These are phyloP conservation scores for Ceratothoa steindachneri DNA, from an alignment of 2,888 invertebrate genomes.

Conservation along the genomic window DNA sequence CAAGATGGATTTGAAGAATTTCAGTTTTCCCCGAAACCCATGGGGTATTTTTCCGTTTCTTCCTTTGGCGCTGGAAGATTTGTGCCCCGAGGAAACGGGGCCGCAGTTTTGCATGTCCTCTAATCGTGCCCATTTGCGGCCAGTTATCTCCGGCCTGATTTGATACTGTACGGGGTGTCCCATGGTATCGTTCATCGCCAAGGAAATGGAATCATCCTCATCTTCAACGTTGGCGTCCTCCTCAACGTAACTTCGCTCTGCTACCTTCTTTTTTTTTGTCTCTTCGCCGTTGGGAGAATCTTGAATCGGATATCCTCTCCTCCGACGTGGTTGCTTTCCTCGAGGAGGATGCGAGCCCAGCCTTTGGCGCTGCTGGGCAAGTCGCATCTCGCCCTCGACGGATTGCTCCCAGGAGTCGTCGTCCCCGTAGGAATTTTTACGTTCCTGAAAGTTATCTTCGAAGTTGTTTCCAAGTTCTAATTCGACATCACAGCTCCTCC, in stretches of 20 bases:
- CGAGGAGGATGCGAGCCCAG: neutral
- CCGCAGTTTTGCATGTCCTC: neutral
- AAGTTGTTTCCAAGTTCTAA: conserved; percentile 32
- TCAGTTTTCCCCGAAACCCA: conserved; percentile 40
- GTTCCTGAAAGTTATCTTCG: conserved; percentile 14
- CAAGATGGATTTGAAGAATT: conserved; percentile 43
- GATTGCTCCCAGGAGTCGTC: conserved; percentile 6
- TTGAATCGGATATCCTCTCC: neutral
- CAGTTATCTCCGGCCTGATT: neutral
- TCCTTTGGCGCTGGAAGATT: neutral
- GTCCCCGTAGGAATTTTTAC: conserved; percentile 18
- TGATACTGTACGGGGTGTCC: neutral
- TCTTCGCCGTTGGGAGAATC: neutral
- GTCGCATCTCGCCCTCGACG: neutral
- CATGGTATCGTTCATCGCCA: neutral
- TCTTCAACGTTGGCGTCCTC: neutral
- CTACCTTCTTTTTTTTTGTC: neutral
- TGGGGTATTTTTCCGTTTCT: conserved; percentile 30
- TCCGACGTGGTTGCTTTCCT: neutral
- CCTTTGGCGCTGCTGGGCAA: neutral
- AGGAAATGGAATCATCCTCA: neutral
- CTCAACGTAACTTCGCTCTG: neutral
- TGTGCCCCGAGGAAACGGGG: neutral
- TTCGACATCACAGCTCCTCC: conserved; percentile 43
- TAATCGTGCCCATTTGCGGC: neutral